A percentile compares a stretch with the other conserved stretches of the same genome.
Conservation (phyloP, 2,888 invertebrate species). For the Pseudolycoriella hygida region DNA sequence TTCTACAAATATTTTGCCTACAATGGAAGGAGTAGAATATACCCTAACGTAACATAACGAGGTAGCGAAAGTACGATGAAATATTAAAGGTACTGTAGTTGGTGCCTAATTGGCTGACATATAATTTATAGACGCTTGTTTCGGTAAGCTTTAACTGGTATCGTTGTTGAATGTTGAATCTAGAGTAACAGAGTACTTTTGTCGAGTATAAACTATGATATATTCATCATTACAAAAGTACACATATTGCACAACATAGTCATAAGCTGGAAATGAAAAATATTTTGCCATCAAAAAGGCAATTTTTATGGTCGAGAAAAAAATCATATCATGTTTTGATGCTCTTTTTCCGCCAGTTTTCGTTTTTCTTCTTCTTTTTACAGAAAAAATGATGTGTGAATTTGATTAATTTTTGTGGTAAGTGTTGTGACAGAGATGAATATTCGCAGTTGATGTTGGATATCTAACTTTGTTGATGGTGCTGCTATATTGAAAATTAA, state of each 20-base stretch:
- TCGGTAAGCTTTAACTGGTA: background rate
- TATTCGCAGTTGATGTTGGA: no score
- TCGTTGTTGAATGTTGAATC: background rate
- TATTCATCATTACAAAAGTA: no score
- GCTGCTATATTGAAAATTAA: no score
- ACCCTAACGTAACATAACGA: no score
- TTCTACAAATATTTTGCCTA: no score
- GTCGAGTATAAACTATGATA: no score
- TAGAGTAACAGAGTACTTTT: no score
- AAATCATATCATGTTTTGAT: background rate
- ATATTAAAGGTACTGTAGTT: background rate
- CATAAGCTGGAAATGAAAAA: background rate
- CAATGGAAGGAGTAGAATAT: no score
- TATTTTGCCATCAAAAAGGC: background rate
- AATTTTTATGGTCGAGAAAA: background rate
- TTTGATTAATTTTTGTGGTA: slow-evolving; percentile 1
- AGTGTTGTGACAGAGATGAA: background rate
- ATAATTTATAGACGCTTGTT: background rate
- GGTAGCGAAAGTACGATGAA: no score
- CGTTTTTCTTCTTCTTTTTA: no score
- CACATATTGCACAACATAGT: background rate
- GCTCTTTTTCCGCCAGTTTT: background rate
- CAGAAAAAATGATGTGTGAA: background rate
- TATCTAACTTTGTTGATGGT: no score
- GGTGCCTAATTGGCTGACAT: background rate